Evolutionary conservation across 2,113 vertebrate genomes (phyloP), one percentile per base, ranked within the genome.

Genomic region (Garra rufa): DNA sequence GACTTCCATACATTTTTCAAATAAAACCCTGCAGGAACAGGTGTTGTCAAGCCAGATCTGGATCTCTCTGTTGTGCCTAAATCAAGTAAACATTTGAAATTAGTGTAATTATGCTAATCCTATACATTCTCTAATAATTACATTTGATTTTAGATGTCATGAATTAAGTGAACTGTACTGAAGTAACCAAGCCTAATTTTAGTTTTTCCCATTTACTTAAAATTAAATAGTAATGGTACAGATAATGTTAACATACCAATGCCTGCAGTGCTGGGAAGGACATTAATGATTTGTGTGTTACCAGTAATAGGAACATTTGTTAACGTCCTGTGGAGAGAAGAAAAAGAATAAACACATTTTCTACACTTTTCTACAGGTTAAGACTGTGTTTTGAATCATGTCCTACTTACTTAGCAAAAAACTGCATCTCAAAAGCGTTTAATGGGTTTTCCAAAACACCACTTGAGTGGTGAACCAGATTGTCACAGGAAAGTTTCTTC

Each of bases 21-120:
- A 55, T 76, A 76, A 2, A 55, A 55, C 10, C 74, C 9, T n/a
- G 28, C 28, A 13, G 74, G 74, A 55, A 63, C 70, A 11, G 81
- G 81, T 41, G 67, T 83, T 2, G 50, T 55, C 34, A 74, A 9
- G 13, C 69, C 52, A 59, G 67, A 10, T 74, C 38, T 71, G 24
- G 69, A 75, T 74, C 38, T 74, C 13, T 83, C 28, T 14, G n/a
- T 83, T 59, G 8, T 34, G 17, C 21, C 69, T 69, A 71, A 30
- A 9, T 28, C 5, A 26, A 52, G 30, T 17, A 24, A 44, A 41
- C n/a, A 59, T 59, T 59, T 59, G 15, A 7, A n/a, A n/a, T 15
- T 24, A 28, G 30, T 17, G 17, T 50, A 4, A 14, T 26, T 26
- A 24, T 19, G 48, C 0, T 17, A 19, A 19, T 50, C 5, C 15